Base-by-base conservation (phyloP, 2,113 vertebrate genomes). In the Deroptyus accipitrinus region DNA sequence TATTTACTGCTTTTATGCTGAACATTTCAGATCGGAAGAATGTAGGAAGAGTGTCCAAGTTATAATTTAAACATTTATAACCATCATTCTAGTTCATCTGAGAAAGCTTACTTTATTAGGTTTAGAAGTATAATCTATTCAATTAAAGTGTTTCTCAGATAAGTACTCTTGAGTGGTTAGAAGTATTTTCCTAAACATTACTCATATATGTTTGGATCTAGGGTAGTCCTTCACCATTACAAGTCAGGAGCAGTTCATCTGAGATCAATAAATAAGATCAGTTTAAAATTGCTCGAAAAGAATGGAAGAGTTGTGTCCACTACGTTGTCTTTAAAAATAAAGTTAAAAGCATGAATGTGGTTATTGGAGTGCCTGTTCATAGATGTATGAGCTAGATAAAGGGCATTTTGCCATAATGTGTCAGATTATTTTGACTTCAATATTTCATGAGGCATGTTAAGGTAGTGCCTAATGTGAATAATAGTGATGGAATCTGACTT, bases 1-100 rank as follows among this genome's bases (percentile, higher is more conserved):
- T 93, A 96, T 97, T 96, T 86, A 95, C 83, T 94, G 93, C 90
- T 95, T 93, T 97, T 95, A 88, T 93, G 67, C 73, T 93, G 92
- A 94, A 94, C 85, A 51, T 91, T 86, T 96, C 41, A 78, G 44
- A 77, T 85, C 33, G 66, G 72, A 93, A 90, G 74, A 95, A 75
- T 9, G 1, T 94, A 80, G 76, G 57, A 95, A 86, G 90, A 93
- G 83, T 84, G 61, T 86, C 78, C 77, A 83, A 75, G 86, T 86
- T 90, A 84, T 94, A 89, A 74, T 95, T 97, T 96, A 93, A 97
- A 81, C 89, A 80, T 93, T 94, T 96, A 93, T 90, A 94, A 80
- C 82, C 74, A 82, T 93, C 54, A 64, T 97, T 96, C 74, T 74
- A 83, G 64, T 91, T 92, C 87, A 31, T 92, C 59, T 78, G 74